Evolutionary conservation across 2,113 vertebrate genomes (phyloP).

Genomic region (Xiphias gladius): DNA sequence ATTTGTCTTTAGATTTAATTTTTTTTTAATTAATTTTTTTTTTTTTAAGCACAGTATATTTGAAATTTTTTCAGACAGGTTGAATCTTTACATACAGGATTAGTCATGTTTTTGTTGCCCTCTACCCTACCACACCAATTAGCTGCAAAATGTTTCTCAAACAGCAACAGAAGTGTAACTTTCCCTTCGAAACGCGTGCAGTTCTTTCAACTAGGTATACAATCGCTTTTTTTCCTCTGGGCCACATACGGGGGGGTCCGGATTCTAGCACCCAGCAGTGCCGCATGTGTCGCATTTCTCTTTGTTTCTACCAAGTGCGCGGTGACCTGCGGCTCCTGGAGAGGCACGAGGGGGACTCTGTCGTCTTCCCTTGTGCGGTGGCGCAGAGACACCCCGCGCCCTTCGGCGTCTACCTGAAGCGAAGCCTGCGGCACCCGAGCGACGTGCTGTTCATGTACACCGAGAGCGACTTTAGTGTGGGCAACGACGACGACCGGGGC

Average conservation of each 20-base stretch:
- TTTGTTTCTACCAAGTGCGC: slow-evolving; percentile 32
- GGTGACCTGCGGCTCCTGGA: slow-evolving; percentile 60
- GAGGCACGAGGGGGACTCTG: slow-evolving; percentile 54
- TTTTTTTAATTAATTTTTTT: too few relatives aligned
- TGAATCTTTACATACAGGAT: neutral
- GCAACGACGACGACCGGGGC: rapidly evolving
- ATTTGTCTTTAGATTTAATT: neutral
- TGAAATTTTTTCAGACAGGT: neutral
- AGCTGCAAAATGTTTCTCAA: neutral
- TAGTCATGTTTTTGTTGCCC: neutral
- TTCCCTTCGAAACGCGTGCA: neutral
- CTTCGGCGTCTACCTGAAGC: slow-evolving; percentile 65
- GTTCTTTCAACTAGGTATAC: neutral
- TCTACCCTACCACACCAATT: neutral
- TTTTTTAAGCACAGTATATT: neutral
- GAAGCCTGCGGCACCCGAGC: slow-evolving; percentile 45
- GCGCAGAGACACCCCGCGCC: rapidly evolving
- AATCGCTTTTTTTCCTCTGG: neutral
- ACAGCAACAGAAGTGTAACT: neutral
- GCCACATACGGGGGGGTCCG: too few relatives aligned
- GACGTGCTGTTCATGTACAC: slow-evolving; percentile 61
- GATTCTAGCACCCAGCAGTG: neutral
- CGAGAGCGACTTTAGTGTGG: rapidly evolving
- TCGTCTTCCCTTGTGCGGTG: slow-evolving; percentile 61
- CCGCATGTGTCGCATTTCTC: neutral